Conservation (phyloP, 2,113 vertebrate genomes). For the Copsychus sechellarum region DNA sequence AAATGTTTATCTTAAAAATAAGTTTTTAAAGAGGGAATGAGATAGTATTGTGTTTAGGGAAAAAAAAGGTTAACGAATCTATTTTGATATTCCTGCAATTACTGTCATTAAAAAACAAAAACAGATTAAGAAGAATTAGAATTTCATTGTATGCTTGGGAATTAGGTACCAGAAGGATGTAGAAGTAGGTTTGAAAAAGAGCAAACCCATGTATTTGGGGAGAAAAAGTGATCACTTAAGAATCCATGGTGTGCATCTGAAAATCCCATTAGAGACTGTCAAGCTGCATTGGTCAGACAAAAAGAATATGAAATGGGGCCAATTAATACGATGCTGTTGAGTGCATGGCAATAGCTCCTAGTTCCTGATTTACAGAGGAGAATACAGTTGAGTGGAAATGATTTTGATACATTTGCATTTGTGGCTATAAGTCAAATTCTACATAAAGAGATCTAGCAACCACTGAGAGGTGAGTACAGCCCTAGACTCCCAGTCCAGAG, state of each 20-base stretch:
- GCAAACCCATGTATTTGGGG: conserved; percentile 66
- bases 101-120: background rate
- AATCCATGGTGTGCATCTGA: conserved; percentile 74
- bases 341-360: conserved; percentile 32
- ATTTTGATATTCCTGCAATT: background rate
- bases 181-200: conserved; percentile 55
- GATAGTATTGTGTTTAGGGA: background rate
- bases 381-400: conserved; percentile 51
- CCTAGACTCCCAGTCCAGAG: background rate
- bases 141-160: conserved; percentile 13
- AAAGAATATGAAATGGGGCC: conserved; percentile 61
- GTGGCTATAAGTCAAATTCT: conserved; percentile 5
- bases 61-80: background rate
- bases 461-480: background rate
- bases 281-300: conserved; percentile 74
- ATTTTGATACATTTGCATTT: conserved; percentile 61
- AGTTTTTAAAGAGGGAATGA: background rate
- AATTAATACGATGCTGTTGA: conserved; percentile 54
- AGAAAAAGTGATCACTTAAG: conserved; percentile 74
- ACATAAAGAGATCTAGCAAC: background rate
- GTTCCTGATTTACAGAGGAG: conserved; percentile 36
- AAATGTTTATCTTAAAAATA: background rate
- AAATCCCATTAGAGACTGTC: conserved; percentile 73
- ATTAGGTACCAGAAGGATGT: conserved; percentile 65
- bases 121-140: conserved; percentile 31